Evolutionary conservation across 37 sponge, comb jelly and placozoan species (phyloP), one percentile per base, ranked within the genome.

Genomic region (Haliclona indistincta): DNA sequence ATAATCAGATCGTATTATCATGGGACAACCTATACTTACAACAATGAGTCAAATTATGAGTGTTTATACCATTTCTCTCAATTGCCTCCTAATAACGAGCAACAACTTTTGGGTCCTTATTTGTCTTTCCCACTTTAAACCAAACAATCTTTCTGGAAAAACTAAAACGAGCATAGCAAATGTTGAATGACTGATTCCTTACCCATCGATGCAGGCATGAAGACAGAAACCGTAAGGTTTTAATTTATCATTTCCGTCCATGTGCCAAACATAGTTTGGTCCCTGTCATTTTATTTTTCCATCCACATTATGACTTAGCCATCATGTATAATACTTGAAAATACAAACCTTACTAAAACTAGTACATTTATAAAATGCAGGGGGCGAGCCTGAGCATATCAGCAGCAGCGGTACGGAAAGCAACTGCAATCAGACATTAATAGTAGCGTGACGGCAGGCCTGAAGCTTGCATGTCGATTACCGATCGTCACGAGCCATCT

Each of bases 161-260:
- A 26, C 17, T 49, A 49, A 17, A n/a, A n/a, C n/a, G n/a, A n/a
- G n/a, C n/a, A n/a, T n/a, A n/a, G n/a, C n/a, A n/a, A n/a, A n/a
- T n/a, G n/a, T n/a, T n/a, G n/a, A n/a, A n/a, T n/a, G 52, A 11
- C 52, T 17, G 17, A 11, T 19, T 49, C 15, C 52, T 29, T 58
- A 58, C 61, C 61, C 61, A 58, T 58, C 61, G 28, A 58, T 58
- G n/a, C 61, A 58, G 8, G 6, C 61, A 58, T 58, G 61, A 7
- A 58, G n/a, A 29, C 30, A 58, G 28, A 58, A 58, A 7, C 61
- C 61, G n/a, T 58, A 58, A 20, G n/a, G 6, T 13, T 58, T 58
- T 15, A 58, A 58, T 13, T 58, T 58, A 15, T 13, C 61, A 58
- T 58, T 58, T 58, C 52, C 52, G 17, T 49, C 52, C 11, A 49